Conservation (phyloP, 2,113 vertebrate genomes). For the Cnemophilus loriae region DNA sequence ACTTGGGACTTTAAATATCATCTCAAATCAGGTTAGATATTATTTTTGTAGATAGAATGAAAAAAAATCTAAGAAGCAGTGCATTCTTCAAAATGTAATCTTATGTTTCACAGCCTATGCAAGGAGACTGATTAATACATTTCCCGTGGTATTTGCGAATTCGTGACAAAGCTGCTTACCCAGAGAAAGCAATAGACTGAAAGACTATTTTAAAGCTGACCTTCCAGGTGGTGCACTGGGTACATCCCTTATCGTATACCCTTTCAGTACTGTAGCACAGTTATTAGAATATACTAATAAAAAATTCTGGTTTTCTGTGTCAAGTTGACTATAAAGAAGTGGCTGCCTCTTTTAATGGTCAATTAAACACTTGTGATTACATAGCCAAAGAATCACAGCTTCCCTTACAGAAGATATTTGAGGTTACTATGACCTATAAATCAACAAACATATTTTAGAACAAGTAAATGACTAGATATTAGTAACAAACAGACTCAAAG, state of each 20-base stretch:
- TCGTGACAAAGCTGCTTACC: neutral
- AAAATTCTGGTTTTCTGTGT: neutral
- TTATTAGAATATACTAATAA: neutral
- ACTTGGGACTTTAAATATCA: neutral
- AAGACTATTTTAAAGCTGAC: neutral
- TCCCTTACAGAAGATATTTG: neutral
- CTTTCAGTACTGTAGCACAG: neutral
- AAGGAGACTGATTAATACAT: neutral
- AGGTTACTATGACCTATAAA: slow-evolving; percentile 23
- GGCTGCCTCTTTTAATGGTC: slow-evolving; percentile 29
- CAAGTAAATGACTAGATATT: slow-evolving; percentile 32
- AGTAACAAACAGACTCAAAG: slow-evolving; percentile 57
- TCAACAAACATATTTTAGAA: slow-evolving; percentile 49
- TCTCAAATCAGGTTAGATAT: neutral
- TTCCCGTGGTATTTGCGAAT: neutral
- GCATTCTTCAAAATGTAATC: neutral
- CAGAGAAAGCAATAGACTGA: neutral
- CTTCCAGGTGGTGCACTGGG: neutral
- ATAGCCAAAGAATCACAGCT: neutral
- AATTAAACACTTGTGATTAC: slow-evolving; percentile 44
- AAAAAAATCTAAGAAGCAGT: neutral
- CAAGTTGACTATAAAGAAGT: slow-evolving; percentile 34
- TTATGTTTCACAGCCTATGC: neutral
- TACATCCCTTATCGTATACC: neutral
- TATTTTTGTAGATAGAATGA: neutral